Percentiles rank a stretch among this genome's conserved stretches.
phyloP scores from a whole-genome alignment of 1,140 invertebrate genomes.

The Aphis craccivora region DNA sequence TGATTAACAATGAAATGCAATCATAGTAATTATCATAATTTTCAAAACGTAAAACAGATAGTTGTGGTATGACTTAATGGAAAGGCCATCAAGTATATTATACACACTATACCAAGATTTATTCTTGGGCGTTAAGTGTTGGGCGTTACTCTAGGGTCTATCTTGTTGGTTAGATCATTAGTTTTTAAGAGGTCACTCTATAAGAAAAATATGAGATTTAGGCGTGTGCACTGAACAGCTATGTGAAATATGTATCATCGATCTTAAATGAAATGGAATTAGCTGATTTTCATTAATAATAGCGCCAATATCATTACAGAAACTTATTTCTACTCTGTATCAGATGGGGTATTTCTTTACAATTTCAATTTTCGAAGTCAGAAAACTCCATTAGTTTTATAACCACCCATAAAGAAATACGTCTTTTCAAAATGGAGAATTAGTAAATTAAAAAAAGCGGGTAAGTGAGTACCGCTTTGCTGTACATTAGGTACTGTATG shows the following conservation, averaged over 20 bases:
- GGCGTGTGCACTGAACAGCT: background rate
- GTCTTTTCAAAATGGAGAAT: background rate
- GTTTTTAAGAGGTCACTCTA: background rate
- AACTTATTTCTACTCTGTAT: background rate
- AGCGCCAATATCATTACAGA: background rate
- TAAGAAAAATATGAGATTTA: slow-evolving; percentile 1
- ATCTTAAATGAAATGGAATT: background rate
- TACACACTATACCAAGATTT: background rate
- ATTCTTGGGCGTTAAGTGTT: slow-evolving; percentile 12
- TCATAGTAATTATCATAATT: background rate
- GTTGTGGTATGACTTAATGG: background rate
- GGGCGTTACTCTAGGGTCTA: background rate
- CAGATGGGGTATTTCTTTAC: background rate
- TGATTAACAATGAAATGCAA: background rate
- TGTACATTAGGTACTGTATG: no score
- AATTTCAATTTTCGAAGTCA: no score
- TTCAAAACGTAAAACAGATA: background rate
- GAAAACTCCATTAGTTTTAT: slow-evolving; percentile 1
- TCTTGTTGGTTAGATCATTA: background rate
- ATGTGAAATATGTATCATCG: background rate
- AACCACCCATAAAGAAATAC: background rate
- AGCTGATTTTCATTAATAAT: background rate
- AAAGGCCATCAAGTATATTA: background rate
- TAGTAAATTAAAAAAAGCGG: slow-evolving; percentile 6
- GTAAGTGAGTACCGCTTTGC: no score